A percentile compares a stretch with the other conserved stretches of the same genome.
These are phyloP conservation scores for Monopterus albus DNA, from an alignment of 2,113 vertebrate species.

Conservation along the genomic window DNA sequence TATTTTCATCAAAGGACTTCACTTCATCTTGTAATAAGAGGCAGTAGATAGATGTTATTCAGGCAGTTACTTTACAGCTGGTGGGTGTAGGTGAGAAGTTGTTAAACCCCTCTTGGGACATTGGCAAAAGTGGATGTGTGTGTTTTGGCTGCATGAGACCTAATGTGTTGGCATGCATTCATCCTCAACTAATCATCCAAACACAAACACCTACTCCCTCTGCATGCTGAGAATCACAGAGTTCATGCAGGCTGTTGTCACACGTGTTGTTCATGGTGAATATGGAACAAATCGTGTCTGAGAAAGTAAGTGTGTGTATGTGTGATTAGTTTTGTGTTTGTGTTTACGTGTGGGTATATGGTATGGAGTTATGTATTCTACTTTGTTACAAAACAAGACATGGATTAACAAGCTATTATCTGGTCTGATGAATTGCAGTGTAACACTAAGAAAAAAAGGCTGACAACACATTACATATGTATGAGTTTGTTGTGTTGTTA, in stretches of 20 bases:
- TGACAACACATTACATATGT: slow-evolving; percentile 9
- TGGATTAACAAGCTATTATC: slow-evolving; percentile 11
- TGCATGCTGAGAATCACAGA: slow-evolving; percentile 52
- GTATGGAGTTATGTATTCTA: slow-evolving; percentile 16
- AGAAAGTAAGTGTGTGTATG: slow-evolving; percentile 1
- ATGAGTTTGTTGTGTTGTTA: slow-evolving; percentile 25
- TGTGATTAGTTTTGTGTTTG: slow-evolving; percentile 21
- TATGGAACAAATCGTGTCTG: slow-evolving; percentile 39
- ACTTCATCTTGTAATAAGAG: slow-evolving; percentile 28
- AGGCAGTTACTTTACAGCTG: slow-evolving; percentile 60
- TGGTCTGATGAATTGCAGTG: slow-evolving; percentile 20
- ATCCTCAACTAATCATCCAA: slow-evolving; percentile 71
- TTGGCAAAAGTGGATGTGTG: slow-evolving; percentile 56
- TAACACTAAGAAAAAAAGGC: slow-evolving; percentile 43
- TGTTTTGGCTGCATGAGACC: slow-evolving; percentile 61
- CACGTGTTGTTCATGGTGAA: slow-evolving; percentile 69
- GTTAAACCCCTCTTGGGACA: slow-evolving; percentile 63
- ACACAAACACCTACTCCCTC: slow-evolving; percentile 72
- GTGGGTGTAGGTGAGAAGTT: slow-evolving; percentile 72
- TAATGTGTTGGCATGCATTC: slow-evolving; percentile 72
- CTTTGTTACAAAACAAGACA: slow-evolving; percentile 41
- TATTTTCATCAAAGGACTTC: slow-evolving; percentile 37
- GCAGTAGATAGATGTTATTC: slow-evolving; percentile 45
- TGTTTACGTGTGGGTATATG: slow-evolving; percentile 36
- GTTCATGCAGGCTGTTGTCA: slow-evolving; percentile 70